These are phyloP conservation scores for Percopsis omiscomaycus DNA, from an alignment of 2,797 vertebrate genomes.

Conservation along the genomic window DNA sequence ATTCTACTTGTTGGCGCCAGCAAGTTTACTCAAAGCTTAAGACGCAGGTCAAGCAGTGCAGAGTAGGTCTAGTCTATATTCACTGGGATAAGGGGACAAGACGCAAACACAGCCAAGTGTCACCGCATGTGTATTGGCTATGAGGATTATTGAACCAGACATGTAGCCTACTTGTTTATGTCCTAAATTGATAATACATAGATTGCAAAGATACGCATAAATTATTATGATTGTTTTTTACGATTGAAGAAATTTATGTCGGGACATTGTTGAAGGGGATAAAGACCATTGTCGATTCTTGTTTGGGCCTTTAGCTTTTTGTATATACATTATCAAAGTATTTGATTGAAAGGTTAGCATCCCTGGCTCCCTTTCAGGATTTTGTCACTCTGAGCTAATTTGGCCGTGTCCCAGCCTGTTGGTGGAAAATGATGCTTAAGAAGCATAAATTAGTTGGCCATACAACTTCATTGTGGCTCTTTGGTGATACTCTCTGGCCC, in stretches of 20 bases:
- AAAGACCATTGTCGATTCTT: no score
- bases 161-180: no score
- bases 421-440: slow-evolving; percentile 83
- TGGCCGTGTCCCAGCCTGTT: slow-evolving; percentile 75
- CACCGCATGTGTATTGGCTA: slow-evolving; percentile 28
- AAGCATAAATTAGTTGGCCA: slow-evolving; percentile 82
- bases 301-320: neutral
- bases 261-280: neutral
- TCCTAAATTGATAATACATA: no score
- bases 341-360: slow-evolving; percentile 60
- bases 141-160: neutral
- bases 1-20: slow-evolving; percentile 66
- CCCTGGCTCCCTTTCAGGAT: slow-evolving; percentile 57
- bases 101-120: slow-evolving; percentile 53
- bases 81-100: neutral
- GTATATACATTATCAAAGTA: slow-evolving; percentile 8
- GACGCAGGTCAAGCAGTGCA: slow-evolving; percentile 32
- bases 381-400: slow-evolving; percentile 79
- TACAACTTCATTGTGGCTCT: slow-evolving; percentile 83
- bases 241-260: neutral
- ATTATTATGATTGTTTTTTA: neutral
- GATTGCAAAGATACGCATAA: no score
- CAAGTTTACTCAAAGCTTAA: slow-evolving; percentile 71
- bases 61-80: slow-evolving; percentile 49
- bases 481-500: slow-evolving; percentile 78